These are phyloP conservation scores for Omphaloscelis lunosa DNA, from an alignment of 2,888 invertebrate species.

Conservation along the genomic window DNA sequence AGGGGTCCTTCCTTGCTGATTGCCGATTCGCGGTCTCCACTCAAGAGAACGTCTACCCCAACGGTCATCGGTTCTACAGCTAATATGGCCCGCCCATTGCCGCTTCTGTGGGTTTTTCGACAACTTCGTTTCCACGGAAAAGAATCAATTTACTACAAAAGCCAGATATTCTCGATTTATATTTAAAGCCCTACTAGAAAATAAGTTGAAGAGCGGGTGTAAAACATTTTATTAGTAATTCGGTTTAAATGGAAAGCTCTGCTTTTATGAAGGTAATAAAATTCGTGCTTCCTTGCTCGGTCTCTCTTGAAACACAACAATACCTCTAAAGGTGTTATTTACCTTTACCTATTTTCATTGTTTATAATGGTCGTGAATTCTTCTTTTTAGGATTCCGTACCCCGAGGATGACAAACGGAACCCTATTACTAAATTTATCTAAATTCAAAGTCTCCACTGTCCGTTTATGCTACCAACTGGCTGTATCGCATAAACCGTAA, in stretches of 20 bases:
- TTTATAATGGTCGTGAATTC: not conserved
- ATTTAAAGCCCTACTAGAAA: slow-evolving; percentile 3
- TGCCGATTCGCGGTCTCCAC: not conserved
- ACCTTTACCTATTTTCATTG: slow-evolving; percentile 25
- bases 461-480: no score
- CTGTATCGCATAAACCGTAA: no score
- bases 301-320: slow-evolving; percentile 15
- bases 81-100: not conserved
- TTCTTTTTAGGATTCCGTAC: not conserved
- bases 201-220: slow-evolving; percentile 1
- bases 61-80: not conserved
- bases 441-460: no score
- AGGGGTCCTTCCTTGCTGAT: not conserved
- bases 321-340: not conserved
- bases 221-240: slow-evolving; percentile 48
- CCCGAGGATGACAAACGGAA: no score
- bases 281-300: not conserved
- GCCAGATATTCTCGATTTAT: not conserved
- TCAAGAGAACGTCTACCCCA: not conserved
- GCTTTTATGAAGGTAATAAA: slow-evolving; percentile 48
- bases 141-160: not conserved
- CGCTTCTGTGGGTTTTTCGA: not conserved
- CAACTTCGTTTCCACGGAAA: no score
- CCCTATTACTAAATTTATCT: no score
- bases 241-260: slow-evolving; percentile 18